phyloP scores from a whole-genome alignment of 2,888 invertebrate species.

The Helleia helle region DNA sequence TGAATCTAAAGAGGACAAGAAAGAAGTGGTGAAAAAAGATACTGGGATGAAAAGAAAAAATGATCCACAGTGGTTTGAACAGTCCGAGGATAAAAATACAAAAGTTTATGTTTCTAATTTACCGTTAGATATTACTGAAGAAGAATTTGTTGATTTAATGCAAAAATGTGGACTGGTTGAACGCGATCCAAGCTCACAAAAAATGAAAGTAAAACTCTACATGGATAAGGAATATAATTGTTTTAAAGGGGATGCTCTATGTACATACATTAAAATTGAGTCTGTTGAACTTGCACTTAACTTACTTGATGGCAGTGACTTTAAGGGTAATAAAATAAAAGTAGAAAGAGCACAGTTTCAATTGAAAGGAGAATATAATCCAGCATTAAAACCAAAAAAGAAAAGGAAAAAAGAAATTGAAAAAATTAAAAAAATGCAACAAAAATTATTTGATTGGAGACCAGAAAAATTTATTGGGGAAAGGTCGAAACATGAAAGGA shows the following conservation, averaged over 20 bases:
- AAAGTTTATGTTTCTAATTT: slow-evolving; percentile 97
- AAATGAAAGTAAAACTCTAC: slow-evolving; percentile 94
- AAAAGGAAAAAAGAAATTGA: slow-evolving; percentile 92
- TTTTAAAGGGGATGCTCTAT: slow-evolving; percentile 96
- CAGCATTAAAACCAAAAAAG: slow-evolving; percentile 91
- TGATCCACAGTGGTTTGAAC: slow-evolving; percentile 91
- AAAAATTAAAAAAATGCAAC: slow-evolving; percentile 92
- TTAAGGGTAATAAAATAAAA: slow-evolving; percentile 85
- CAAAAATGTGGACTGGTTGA: slow-evolving; percentile 96
- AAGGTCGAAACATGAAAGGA: slow-evolving; percentile 89
- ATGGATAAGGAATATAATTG: slow-evolving; percentile 83
- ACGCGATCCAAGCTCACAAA: slow-evolving; percentile 84
- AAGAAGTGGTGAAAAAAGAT: slow-evolving; percentile 39
- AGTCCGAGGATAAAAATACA: slow-evolving; percentile 87
- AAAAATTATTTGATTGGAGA: slow-evolving; percentile 97
- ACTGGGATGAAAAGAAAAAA: slow-evolving; percentile 68
- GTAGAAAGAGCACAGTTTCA: slow-evolving; percentile 96
- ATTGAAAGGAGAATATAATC: slow-evolving; percentile 95
- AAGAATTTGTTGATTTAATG: slow-evolving; percentile 94
- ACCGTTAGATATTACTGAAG: slow-evolving; percentile 89
- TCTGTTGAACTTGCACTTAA: slow-evolving; percentile 94
- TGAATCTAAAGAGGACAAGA: slow-evolving; percentile 37
- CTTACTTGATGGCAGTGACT: slow-evolving; percentile 89
- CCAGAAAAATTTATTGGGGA: slow-evolving; percentile 93
- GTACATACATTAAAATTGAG: slow-evolving; percentile 97